Evolutionary conservation across 2,113 vertebrate species (phyloP).

Genomic region (Morone chrysops): DNA sequence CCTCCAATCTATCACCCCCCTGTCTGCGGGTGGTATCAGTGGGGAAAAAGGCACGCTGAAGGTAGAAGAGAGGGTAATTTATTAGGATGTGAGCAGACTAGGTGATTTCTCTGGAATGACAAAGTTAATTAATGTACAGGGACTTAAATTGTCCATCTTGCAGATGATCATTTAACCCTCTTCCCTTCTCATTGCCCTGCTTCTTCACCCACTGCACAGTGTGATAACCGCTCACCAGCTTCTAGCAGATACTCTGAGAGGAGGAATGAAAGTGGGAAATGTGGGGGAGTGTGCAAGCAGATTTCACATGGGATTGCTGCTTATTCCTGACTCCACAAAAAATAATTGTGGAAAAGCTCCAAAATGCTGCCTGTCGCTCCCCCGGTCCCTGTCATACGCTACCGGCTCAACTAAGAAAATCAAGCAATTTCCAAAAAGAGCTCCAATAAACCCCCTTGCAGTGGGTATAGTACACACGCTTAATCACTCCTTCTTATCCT

Average conservation of each 20-base stretch:
- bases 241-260: slow-evolving; percentile 12
- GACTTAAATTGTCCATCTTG: slow-evolving; percentile 66
- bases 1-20: slow-evolving; percentile 73
- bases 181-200: slow-evolving; percentile 43
- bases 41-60: slow-evolving; percentile 58
- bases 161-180: slow-evolving; percentile 73
- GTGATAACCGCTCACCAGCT: slow-evolving; percentile 17
- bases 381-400: slow-evolving; percentile 22
- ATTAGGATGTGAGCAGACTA: slow-evolving; percentile 60
- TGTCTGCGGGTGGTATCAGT: slow-evolving; percentile 71
- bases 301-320: slow-evolving; percentile 38
- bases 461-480: slow-evolving; percentile 53
- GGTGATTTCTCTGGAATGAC: slow-evolving; percentile 73
- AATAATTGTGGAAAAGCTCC: slow-evolving; percentile 45
- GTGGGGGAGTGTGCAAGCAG: not conserved
- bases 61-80: slow-evolving; percentile 69
- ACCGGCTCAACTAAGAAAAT: slow-evolving; percentile 50
- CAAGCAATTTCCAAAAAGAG: slow-evolving; percentile 60
- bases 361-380: slow-evolving; percentile 26
- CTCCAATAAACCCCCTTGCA: slow-evolving; percentile 51
- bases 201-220: slow-evolving; percentile 29
- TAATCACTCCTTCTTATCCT: slow-evolving; percentile 73
- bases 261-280: slow-evolving; percentile 11
- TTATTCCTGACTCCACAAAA: slow-evolving; percentile 60
- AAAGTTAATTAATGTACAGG: slow-evolving; percentile 76